Evolutionary conservation across 2,113 vertebrate species (phyloP), one percentile per base, ranked within the genome.

Genomic region (Trogon melanurus): DNA sequence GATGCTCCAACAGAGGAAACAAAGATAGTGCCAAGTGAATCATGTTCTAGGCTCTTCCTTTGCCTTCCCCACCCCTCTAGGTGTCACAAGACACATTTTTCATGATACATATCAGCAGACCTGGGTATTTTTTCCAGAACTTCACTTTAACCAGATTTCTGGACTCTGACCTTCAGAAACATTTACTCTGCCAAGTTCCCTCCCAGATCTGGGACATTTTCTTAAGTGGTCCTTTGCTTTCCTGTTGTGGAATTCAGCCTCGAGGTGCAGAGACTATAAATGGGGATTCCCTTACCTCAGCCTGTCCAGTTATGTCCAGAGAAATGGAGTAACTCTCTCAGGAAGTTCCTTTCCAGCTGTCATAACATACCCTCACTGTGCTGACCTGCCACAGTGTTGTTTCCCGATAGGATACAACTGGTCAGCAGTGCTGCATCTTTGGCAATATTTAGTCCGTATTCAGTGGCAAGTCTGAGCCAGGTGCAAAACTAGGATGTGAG

Each of bases 101-200:
- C 41, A 34, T 70, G 27, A 85, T 88, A 89, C 44, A 30, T 45
- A 83, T 78, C 64, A 90, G 60, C 67, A 94, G 79, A 92, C 50
- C 34, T 60, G 80, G 70, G 15, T 94, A 73, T 93, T 95, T 92
- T 41, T 92, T 83, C 92, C 74, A 91, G 79, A 79, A 69, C 85
- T 94, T 82, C 34, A 48, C 38, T 95, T 94, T 83, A 82, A 94
- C 62, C 71, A 83, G 78, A 92, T 96, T 95, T 95, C 57, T 91
- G 64, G 57, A 94, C 71, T 91, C 79, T 85, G 92, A 76, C 82
- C 73, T 92, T 89, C 0, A 9, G 94, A 93, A 95, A 96, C 56
- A 70, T 93, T 93, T 87, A 61, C n/a, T 91, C 64, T 85, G 82
- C 79, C 79, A 80, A 82, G 38, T 93, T 36, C 12, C 20, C 34